These are phyloP conservation scores for Steinernema hermaphroditum DNA, from an alignment of 2,888 invertebrate genomes.

Conservation along the genomic window DNA sequence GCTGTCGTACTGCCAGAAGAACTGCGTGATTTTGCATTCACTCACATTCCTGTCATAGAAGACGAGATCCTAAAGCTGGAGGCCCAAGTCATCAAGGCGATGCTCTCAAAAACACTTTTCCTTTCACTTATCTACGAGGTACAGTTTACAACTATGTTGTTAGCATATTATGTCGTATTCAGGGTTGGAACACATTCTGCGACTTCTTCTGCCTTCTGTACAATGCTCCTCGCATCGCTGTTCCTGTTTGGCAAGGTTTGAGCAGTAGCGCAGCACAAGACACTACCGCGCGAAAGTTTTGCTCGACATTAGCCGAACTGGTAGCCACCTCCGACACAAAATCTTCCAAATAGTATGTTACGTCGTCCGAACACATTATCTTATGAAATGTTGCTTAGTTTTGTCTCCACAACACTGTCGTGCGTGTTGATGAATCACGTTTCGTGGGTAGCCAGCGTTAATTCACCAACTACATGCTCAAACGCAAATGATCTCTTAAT, in stretches of 20 bases:
- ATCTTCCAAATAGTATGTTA: constrained; percentile 56
- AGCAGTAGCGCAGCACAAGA: constrained; percentile 40
- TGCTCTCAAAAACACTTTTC: constrained; percentile 47
- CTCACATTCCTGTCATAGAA: constrained; percentile 61
- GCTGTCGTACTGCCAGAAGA: constrained; percentile 38
- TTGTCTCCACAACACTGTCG: constrained; percentile 58
- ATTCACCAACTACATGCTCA: constrained; percentile 47
- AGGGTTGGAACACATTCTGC: constrained; percentile 54
- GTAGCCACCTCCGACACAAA: constrained; percentile 52
- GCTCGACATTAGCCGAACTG: constrained; percentile 49
- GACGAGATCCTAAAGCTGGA: constrained; percentile 53
- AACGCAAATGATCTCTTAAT: constrained; percentile 40
- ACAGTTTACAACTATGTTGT: constrained; percentile 1
- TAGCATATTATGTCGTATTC: not conserved
- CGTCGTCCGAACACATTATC: not conserved
- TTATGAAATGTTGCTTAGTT: constrained; percentile 45
- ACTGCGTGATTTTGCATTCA: constrained; percentile 43
- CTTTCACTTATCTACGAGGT: constrained; percentile 50
- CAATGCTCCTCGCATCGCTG: constrained; percentile 52
- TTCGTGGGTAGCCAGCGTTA: constrained; percentile 64
- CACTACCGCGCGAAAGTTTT: constrained; percentile 50
- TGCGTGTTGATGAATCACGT: constrained; percentile 63
- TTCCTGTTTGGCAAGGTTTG: constrained; percentile 59
- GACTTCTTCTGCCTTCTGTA: constrained; percentile 51
- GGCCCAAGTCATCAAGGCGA: constrained; percentile 44